phyloP scores from a whole-genome alignment of 2,888 invertebrate species.

The Stictocephala bisonia region DNA sequence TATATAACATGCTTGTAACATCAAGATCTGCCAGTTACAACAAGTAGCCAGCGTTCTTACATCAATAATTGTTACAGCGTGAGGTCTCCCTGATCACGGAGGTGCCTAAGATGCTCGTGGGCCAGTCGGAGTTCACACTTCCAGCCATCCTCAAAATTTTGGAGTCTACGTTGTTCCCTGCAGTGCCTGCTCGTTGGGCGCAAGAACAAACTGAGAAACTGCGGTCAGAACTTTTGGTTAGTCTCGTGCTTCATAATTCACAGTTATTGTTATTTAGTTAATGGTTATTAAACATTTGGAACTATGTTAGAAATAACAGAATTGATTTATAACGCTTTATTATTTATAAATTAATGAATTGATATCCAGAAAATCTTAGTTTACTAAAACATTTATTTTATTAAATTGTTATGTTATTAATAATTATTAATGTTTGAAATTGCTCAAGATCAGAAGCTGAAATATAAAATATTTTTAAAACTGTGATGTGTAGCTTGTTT shows the following conservation, averaged over 20 bases:
- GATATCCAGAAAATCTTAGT: no score
- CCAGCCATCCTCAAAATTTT: slow-evolving; percentile 76
- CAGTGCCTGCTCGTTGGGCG: slow-evolving; percentile 74
- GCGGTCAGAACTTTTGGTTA: slow-evolving; percentile 71
- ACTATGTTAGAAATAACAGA: background rate
- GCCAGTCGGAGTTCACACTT: slow-evolving; percentile 73
- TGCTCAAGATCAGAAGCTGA: no score
- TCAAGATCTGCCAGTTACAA: no score
- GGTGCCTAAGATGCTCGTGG: slow-evolving; percentile 66
- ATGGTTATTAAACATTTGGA: background rate
- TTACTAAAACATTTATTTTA: no score
- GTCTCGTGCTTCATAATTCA: no score
- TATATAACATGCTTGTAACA: no score
- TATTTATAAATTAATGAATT: no score
- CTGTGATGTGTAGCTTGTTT: no score
- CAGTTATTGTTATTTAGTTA: background rate
- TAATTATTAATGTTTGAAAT: no score
- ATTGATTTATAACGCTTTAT: no score
- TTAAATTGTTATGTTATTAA: no score
- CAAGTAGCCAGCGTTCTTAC: background rate
- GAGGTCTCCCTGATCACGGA: slow-evolving; percentile 60
- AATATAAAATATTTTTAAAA: no score
- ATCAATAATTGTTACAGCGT: slow-evolving; percentile 53
- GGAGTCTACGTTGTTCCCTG: slow-evolving; percentile 74
- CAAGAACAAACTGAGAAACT: slow-evolving; percentile 70